Percentiles rank a stretch among this genome's conserved stretches.
These are phyloP conservation scores for Philhelius pedissequus DNA, from an alignment of 2,888 invertebrate species.

Conservation along the genomic window DNA sequence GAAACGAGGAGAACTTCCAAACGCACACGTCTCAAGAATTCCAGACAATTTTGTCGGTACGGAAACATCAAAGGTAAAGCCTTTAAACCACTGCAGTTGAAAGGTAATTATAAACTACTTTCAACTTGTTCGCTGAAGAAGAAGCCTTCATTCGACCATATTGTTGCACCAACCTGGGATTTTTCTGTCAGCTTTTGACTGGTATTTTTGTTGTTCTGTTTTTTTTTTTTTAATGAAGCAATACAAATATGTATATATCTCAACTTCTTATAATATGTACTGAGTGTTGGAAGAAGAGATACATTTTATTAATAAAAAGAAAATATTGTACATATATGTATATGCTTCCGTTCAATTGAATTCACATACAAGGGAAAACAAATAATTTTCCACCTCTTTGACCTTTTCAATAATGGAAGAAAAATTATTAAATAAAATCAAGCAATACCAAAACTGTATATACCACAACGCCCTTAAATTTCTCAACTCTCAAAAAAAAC, in stretches of 20 bases:
- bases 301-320: too few relatives aligned
- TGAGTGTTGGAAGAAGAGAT: background rate
- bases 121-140: background rate
- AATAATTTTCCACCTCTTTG: slow-evolving; percentile 22
- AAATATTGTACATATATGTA: background rate
- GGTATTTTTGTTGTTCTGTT: background rate
- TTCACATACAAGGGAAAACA: background rate
- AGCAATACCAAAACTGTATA: background rate
- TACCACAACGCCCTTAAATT: slow-evolving; percentile 20
- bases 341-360: too few relatives aligned
- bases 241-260: background rate
- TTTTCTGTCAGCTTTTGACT: background rate
- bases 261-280: background rate
- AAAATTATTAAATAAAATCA: slow-evolving; percentile 39
- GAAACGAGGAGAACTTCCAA: background rate
- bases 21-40: background rate
- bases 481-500: slow-evolving; percentile 43
- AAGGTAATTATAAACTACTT: slow-evolving; percentile 2
- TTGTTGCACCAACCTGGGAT: background rate
- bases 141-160: background rate
- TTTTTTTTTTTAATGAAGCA: background rate
- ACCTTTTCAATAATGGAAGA: background rate
- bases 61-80: background rate
- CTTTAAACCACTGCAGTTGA: background rate
- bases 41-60: background rate